Conservation (phyloP, 2,113 vertebrate genomes). For the Onychostoma macrolepis region DNA sequence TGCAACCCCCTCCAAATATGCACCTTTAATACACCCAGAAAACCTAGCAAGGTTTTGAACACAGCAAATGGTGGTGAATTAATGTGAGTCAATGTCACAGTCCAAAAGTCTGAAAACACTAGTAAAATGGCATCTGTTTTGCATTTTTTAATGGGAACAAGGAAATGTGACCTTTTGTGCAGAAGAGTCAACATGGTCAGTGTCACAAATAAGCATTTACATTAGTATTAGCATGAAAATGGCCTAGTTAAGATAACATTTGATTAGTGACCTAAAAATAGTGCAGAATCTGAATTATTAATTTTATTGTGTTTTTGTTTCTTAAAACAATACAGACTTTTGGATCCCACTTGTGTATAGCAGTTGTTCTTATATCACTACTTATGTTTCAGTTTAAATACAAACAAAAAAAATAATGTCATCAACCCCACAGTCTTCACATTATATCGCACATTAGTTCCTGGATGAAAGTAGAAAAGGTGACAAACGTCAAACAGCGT, state of each 20-base stretch:
- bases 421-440: neutral
- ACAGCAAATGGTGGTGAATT: neutral
- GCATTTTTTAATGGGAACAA: neutral
- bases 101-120: neutral
- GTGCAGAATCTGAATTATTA: neutral
- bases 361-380: neutral
- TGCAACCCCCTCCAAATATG: neutral
- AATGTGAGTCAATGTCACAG: neutral
- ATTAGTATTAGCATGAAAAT: neutral
- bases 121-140: neutral
- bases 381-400: neutral
- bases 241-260: neutral
- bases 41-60: neutral
- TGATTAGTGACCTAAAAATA: neutral
- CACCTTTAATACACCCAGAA: neutral
- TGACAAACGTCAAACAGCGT: slow-evolving; percentile 1
- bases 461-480: slow-evolving; percentile 12
- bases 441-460: neutral
- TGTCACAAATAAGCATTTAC: neutral
- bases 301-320: neutral
- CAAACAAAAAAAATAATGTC: neutral
- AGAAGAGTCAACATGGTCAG: neutral
- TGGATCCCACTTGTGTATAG: neutral
- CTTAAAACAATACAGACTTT: too few relatives aligned
- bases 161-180: neutral